Evolutionary conservation across 2,888 invertebrate genomes (phyloP).

Genomic region (Perizoma flavofasciatum): DNA sequence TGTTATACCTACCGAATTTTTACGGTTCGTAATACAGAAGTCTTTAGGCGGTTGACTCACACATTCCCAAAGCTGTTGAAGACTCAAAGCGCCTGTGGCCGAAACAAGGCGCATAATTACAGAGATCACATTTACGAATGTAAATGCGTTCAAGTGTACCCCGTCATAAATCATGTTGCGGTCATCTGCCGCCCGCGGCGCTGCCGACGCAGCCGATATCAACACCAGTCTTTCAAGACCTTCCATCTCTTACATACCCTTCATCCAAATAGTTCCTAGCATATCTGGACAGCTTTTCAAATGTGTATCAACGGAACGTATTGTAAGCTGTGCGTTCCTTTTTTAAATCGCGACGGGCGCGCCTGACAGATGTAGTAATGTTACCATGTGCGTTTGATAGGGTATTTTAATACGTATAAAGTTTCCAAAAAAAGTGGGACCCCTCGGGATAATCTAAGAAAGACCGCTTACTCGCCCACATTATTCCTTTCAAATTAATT

Average conservation of each 20-base stretch:
- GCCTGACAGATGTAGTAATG: constrained; percentile 78
- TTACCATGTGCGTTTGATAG: constrained; percentile 74
- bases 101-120: constrained; percentile 76
- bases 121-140: constrained; percentile 78
- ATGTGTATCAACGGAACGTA: constrained; percentile 44
- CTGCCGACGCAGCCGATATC: constrained; percentile 57
- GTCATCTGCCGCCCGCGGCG: constrained; percentile 82
- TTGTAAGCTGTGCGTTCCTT: constrained; percentile 66
- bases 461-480: constrained; percentile 13
- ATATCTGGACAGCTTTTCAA: constrained; percentile 39
- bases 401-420: constrained; percentile 38
- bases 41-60: constrained; percentile 45
- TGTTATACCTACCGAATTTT: constrained; percentile 11
- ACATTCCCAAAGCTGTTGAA: constrained; percentile 39
- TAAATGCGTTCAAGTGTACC: constrained; percentile 66
- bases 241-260: neutral
- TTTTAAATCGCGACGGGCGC: constrained; percentile 73
- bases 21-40: constrained; percentile 59
- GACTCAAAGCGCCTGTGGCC: constrained; percentile 62
- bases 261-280: constrained; percentile 25
- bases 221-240: constrained; percentile 39
- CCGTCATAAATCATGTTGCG: constrained; percentile 77
- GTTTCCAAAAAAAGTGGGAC: constrained; percentile 24
- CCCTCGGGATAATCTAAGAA: constrained; percentile 12
- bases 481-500: neutral